Conservation (phyloP, 53 echinoderm and acorn worm species). For the Hippasteria phrygiana region DNA sequence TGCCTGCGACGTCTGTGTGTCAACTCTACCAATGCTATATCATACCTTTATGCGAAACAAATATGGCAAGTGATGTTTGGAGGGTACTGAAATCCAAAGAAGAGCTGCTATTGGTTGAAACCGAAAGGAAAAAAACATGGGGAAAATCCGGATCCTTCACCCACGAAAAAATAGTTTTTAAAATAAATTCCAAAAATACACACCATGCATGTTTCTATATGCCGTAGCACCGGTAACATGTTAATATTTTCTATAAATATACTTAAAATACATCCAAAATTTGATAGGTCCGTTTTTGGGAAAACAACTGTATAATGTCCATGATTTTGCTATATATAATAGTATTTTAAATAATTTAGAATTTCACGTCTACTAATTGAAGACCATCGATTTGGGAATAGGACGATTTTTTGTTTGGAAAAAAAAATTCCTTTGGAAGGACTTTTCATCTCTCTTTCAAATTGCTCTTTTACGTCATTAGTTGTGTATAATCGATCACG, state of each 20-base stretch:
- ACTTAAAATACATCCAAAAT: background rate
- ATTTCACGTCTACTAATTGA: background rate
- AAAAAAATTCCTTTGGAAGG: background rate
- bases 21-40: too few species aligned
- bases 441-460: background rate
- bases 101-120: too few species aligned
- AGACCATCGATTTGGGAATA: background rate
- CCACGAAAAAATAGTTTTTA: too few species aligned
- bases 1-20: too few species aligned
- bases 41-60: too few species aligned
- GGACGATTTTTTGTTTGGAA: background rate
- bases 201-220: background rate
- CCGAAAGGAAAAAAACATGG: too few species aligned
- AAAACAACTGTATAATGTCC: constrained; percentile 11
- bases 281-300: background rate
- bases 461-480: too few species aligned
- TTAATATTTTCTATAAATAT: constrained; percentile 8
- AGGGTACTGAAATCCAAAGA: too few species aligned
- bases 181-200: background rate
- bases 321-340: background rate
- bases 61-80: too few species aligned
- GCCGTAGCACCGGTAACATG: background rate
- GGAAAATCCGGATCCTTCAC: too few species aligned
- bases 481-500: too few species aligned
- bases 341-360: background rate